Base-by-base conservation (phyloP, 1,140 invertebrate genomes). In the Helicoverpa zea region DNA sequence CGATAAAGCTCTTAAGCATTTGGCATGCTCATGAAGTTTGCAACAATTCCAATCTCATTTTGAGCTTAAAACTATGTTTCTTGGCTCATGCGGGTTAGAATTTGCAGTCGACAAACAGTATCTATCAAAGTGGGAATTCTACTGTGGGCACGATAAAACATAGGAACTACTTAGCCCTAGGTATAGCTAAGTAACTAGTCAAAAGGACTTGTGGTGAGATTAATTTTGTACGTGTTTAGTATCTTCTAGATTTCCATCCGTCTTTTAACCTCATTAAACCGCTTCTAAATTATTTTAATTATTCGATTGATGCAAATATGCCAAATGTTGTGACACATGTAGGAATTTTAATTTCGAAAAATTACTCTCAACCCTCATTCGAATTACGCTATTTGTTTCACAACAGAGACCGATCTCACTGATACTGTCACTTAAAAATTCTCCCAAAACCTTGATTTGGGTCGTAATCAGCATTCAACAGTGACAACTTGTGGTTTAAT, bases 401-500 rank as follows among this genome's bases (percentile, higher is more conserved):
- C 54, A 70, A 70, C 43, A 70, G 58, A 74, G 13, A 51, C 23
- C 43, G 51, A 82, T 68, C 52, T 56, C 30, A 9, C 61, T 29
- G 63, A 58, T 79, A 68, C 77, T 70, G 66, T 70, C 77, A 79
- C 52, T 79, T 70, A 70, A 70, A 79, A 79, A 70, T 79, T 79
- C 77, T 70, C 77, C 54, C 16, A 47, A 54, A 66, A 64, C 63
- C 77, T 79, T 79, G 66, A 79, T 79, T 70, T 77, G 75, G 75
- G 75, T 77, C 75, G 75, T 66, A 77, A 77, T 87, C 84, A 86
- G 59, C 79, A 84, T 83, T 85, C 87, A 85, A 64, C 82, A 86
- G 68, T 86, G 85, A 85, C 84, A 86, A 80, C 81, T 81, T 68
- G 80, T 73, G 82, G 81, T 84, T 84, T 90, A 86, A 87, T 90